A percentile compares a stretch with the other conserved stretches of the same genome.
Conservation (phyloP, 2,113 vertebrate genomes). For the Cochlearius cochlearius region DNA sequence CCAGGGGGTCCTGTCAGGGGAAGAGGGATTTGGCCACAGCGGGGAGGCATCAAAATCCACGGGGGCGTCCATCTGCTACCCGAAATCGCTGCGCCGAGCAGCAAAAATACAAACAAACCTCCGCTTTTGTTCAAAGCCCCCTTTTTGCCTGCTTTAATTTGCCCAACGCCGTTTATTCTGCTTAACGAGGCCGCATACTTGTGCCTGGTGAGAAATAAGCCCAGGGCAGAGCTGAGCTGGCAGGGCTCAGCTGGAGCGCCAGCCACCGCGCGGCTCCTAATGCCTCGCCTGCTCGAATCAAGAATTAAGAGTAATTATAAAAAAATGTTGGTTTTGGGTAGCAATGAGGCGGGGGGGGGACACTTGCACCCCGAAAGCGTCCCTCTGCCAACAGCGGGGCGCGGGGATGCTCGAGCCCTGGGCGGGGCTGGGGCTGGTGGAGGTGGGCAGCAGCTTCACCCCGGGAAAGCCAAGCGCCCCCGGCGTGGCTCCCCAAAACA, state of each 20-base stretch:
- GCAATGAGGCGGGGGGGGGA: background rate
- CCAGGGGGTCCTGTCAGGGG: background rate
- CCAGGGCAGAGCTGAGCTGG: background rate
- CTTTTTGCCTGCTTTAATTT: background rate
- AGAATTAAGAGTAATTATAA: background rate
- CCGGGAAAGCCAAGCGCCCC: background rate
- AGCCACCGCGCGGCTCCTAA: background rate
- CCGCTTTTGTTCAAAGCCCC: background rate
- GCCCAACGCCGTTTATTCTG: background rate
- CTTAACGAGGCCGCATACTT: background rate
- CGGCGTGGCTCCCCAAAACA: background rate
- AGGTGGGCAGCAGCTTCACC: background rate
- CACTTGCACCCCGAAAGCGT: background rate
- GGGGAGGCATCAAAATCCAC: background rate
- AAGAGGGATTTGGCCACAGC: background rate
- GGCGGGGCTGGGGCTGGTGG: fast-evolving
- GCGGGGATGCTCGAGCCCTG: fast-evolving
- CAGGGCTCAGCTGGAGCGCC: background rate
- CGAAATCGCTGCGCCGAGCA: background rate
- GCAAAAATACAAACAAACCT: background rate
- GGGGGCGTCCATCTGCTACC: background rate
- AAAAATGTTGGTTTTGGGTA: background rate
- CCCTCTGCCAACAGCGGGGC: fast-evolving
- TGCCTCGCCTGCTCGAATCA: background rate
- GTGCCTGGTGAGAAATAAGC: background rate